Evolutionary conservation across 92 coral and sea anemone genomes (phyloP).

Genomic region (Galaxea fascicularis): DNA sequence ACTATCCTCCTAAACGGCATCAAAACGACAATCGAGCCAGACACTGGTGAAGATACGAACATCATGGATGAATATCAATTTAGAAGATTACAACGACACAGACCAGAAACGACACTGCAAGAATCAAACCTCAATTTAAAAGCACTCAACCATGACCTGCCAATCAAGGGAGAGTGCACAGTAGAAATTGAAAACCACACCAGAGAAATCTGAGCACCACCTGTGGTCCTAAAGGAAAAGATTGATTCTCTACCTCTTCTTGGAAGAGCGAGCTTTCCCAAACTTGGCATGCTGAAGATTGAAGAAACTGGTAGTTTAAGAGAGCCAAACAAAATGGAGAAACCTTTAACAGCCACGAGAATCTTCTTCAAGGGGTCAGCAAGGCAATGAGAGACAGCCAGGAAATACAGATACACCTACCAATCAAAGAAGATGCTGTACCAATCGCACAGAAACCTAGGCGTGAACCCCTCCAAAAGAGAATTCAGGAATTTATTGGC

Average conservation of each 20-base stretch:
- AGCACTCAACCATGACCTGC: slow-evolving; percentile 56
- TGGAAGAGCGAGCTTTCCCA: slow-evolving; percentile 54
- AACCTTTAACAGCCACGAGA: not conserved
- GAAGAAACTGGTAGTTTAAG: slow-evolving; percentile 60
- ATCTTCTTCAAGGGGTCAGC: slow-evolving; percentile 55
- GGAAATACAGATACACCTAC: slow-evolving; percentile 51
- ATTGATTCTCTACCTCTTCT: slow-evolving; percentile 67
- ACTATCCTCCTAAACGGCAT: slow-evolving; percentile 31
- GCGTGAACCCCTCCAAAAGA: too few relatives aligned
- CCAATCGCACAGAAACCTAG: too few relatives aligned
- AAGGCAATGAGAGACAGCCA: slow-evolving; percentile 50
- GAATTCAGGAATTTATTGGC: too few relatives aligned
- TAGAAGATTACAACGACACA: slow-evolving; percentile 15
- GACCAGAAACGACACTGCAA: slow-evolving; percentile 35
- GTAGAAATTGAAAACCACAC: too few relatives aligned
- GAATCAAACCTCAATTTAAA: slow-evolving; percentile 38
- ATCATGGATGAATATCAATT: slow-evolving; percentile 60
- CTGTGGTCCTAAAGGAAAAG: slow-evolving; percentile 56
- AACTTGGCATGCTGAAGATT: slow-evolving; percentile 62
- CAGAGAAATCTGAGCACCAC: too few relatives aligned
- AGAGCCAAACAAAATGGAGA: slow-evolving; percentile 52
- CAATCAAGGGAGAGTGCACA: too few relatives aligned
- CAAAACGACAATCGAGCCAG: slow-evolving; percentile 57
- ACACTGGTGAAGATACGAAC: slow-evolving; percentile 66
- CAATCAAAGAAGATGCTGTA: slow-evolving; percentile 59